Evolutionary conservation across 2,797 vertebrate genomes (phyloP).

Genomic region (Nyctalus aviator): DNA sequence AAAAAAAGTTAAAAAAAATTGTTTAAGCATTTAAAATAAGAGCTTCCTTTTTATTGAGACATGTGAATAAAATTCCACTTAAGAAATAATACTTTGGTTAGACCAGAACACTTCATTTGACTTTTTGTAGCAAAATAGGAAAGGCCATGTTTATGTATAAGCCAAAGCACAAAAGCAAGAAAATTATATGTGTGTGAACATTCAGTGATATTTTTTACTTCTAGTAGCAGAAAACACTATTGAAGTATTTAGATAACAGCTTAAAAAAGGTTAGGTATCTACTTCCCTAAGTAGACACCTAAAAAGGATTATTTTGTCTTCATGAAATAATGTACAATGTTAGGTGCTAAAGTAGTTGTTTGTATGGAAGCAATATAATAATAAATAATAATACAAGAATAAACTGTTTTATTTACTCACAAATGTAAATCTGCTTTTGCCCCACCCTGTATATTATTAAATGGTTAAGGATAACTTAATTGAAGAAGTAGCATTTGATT

Average conservation of each 20-base stretch:
- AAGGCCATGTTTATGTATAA: constrained; percentile 31
- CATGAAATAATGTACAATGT: not conserved
- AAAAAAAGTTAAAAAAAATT: not conserved
- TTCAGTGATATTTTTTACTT: not conserved
- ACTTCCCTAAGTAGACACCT: not conserved
- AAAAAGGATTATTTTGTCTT: not conserved
- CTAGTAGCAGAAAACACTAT: not conserved
- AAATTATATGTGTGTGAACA: not conserved
- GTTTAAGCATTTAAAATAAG: too few species aligned
- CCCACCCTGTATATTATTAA: not conserved
- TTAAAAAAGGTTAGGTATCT: not conserved
- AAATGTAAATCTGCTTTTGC: not conserved
- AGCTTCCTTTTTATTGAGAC: not conserved
- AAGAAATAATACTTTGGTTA: constrained; percentile 38
- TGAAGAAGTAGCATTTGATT: not conserved
- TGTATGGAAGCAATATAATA: not conserved
- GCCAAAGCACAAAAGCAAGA: not conserved
- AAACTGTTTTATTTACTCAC: not conserved
- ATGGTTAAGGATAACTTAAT: not conserved
- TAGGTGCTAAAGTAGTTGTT: not conserved
- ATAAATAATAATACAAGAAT: not conserved
- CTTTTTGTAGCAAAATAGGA: constrained; percentile 37
- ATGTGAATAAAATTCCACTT: not conserved
- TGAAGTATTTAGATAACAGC: not conserved
- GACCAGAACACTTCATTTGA: not conserved